Conservation (phyloP, 1,140 invertebrate species). For the Calliopsis andreniformis region DNA sequence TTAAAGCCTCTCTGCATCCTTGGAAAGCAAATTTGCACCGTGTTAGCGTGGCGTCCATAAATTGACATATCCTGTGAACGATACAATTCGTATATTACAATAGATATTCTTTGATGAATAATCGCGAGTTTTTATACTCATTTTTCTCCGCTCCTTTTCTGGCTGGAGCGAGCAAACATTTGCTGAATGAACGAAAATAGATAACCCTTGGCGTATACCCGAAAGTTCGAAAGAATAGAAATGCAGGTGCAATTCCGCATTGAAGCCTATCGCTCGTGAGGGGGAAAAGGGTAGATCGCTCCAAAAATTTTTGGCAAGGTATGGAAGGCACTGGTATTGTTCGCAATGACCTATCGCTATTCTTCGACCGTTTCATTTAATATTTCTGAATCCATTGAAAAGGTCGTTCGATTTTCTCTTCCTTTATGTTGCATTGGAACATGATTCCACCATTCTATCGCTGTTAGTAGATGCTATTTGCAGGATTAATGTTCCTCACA, state of each 20-base stretch:
- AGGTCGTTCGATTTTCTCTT: background rate
- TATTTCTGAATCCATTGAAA: background rate
- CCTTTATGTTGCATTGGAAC: no score
- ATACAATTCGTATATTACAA: background rate
- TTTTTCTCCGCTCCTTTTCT: background rate
- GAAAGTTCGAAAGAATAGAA: conserved; percentile 17
- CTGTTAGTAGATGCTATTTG: background rate
- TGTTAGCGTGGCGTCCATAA: background rate
- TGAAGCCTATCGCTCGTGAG: background rate
- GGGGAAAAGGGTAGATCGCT: background rate
- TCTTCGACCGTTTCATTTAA: conserved; percentile 13
- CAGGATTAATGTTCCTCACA: no score
- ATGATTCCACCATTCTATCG: background rate
- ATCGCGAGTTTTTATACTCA: no score
- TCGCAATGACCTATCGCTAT: background rate
- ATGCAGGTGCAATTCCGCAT: conserved; percentile 20
- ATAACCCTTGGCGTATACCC: background rate
- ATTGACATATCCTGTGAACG: background rate
- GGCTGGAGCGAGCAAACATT: background rate
- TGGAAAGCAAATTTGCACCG: background rate
- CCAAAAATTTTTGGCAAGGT: conserved; percentile 11
- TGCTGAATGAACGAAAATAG: background rate
- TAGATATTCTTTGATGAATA: background rate
- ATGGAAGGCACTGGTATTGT: background rate
- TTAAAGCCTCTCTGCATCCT: background rate